Percentiles rank a stretch among this genome's conserved stretches.
Conservation (phyloP, 2,888 invertebrate genomes). For the Ligdia adustata region DNA sequence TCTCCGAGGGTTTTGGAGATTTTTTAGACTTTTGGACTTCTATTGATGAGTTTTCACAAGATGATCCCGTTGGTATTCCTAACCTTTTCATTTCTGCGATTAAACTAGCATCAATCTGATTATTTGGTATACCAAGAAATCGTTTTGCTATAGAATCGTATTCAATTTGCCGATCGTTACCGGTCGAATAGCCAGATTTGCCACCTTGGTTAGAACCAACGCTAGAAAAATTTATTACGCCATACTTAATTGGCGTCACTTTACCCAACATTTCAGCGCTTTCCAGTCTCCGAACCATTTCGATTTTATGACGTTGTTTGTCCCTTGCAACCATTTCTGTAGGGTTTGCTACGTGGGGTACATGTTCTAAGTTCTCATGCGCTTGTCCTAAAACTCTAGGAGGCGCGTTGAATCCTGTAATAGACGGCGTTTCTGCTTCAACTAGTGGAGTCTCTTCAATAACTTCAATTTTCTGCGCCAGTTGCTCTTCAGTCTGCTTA, state of each 20-base stretch:
- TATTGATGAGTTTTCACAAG: constrained; percentile 27
- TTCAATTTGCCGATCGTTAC: constrained; percentile 2
- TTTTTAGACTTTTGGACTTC: constrained; percentile 34
- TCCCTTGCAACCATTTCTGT: constrained; percentile 2
- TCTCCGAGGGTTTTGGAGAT: constrained; percentile 28
- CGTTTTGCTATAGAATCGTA: constrained; percentile 47
- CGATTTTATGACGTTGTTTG: background rate
- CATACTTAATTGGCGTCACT: background rate
- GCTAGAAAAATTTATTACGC: constrained; percentile 18
- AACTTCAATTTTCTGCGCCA: constrained; percentile 56
- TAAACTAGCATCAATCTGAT: constrained; percentile 46
- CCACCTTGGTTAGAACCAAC: constrained; percentile 7
- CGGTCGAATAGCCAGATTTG: constrained; percentile 12
- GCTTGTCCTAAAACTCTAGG: constrained; percentile 47
- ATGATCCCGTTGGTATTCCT: constrained; percentile 32
- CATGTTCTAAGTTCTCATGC: background rate
- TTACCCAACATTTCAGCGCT: constrained; percentile 3
- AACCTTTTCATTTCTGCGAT: constrained; percentile 48
- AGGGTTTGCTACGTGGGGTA: background rate
- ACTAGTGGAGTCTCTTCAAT: constrained; percentile 54
- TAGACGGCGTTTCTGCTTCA: constrained; percentile 44
- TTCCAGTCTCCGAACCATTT: constrained; percentile 21
- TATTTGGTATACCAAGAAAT: constrained; percentile 41
- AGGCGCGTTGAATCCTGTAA: constrained; percentile 47
- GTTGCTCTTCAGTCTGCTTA: constrained; percentile 47